Percentiles rank a stretch among this genome's conserved stretches.
Conservation (phyloP, 2,113 vertebrate species). For the Prochilodus magdalenae region DNA sequence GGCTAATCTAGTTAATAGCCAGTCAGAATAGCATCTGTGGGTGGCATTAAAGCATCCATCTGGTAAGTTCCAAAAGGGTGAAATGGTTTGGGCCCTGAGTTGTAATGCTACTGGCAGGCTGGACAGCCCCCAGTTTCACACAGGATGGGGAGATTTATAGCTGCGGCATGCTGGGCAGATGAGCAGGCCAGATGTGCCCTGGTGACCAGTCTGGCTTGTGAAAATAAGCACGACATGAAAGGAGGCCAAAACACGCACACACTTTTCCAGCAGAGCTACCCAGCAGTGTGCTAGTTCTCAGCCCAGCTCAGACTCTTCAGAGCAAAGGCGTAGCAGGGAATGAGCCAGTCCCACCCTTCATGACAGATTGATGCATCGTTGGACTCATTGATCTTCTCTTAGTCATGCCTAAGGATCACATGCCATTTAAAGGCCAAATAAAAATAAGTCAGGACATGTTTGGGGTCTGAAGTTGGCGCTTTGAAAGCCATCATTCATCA, state of each 20-base stretch:
- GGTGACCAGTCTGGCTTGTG: conserved; percentile 36
- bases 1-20: neutral
- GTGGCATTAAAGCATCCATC: neutral
- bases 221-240: conserved; percentile 43
- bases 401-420: neutral
- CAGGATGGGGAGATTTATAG: conserved; percentile 45
- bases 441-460: too few species aligned
- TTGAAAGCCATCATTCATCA: too few species aligned
- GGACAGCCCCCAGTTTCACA: conserved; percentile 14
- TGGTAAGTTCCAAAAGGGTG: neutral
- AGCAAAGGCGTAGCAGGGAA: neutral
- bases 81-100: neutral
- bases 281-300: neutral
- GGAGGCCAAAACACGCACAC: neutral
- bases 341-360: neutral
- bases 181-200: conserved; percentile 59
- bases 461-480: too few species aligned
- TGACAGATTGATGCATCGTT: neutral
- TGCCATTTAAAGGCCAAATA: too few species aligned
- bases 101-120: conserved; percentile 12
- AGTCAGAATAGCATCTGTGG: neutral
- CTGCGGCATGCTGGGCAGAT: conserved; percentile 51
- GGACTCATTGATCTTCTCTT: conserved; percentile 11
- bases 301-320: neutral
- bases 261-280: conserved; percentile 5